Evolutionary conservation across 2,888 invertebrate genomes (phyloP).

Genomic region (Harpagoxenus sublaevis): DNA sequence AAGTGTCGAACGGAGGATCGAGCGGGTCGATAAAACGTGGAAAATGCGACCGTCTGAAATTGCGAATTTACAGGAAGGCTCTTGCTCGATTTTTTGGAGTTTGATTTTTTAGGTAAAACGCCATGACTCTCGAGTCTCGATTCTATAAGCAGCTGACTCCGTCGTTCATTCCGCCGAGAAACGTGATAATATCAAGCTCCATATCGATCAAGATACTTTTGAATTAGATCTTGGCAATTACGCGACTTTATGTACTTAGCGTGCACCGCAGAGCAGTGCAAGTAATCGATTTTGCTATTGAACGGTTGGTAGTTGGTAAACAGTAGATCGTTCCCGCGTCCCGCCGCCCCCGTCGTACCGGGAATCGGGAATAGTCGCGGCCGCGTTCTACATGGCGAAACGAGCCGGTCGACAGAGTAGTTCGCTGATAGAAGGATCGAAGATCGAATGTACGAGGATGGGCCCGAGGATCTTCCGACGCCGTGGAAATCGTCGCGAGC

Average conservation of each 20-base stretch:
- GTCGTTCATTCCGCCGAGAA: background rate
- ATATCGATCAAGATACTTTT: background rate
- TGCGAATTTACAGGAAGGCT: too few species aligned
- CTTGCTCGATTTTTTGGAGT: too few species aligned
- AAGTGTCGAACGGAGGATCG: too few species aligned
- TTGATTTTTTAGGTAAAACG: too few species aligned
- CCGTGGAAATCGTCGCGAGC: background rate
- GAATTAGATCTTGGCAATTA: background rate
- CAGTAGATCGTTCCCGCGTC: background rate
- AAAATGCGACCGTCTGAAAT: too few species aligned
- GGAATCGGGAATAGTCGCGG: background rate
- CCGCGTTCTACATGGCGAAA: background rate
- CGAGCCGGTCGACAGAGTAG: background rate
- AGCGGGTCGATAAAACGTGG: too few species aligned
- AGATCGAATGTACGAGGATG: background rate
- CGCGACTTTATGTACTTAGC: background rate
- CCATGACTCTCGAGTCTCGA: too few species aligned
- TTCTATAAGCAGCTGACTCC: too few species aligned
- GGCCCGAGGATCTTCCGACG: background rate
- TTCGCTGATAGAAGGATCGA: background rate
- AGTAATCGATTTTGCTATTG: background rate
- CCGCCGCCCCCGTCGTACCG: background rate
- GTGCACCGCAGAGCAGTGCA: background rate
- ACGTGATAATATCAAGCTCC: background rate
- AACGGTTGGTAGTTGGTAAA: background rate